Evolutionary conservation across 2,797 vertebrate genomes (phyloP), one percentile per base, ranked within the genome.

Genomic region (Florisuga fusca): DNA sequence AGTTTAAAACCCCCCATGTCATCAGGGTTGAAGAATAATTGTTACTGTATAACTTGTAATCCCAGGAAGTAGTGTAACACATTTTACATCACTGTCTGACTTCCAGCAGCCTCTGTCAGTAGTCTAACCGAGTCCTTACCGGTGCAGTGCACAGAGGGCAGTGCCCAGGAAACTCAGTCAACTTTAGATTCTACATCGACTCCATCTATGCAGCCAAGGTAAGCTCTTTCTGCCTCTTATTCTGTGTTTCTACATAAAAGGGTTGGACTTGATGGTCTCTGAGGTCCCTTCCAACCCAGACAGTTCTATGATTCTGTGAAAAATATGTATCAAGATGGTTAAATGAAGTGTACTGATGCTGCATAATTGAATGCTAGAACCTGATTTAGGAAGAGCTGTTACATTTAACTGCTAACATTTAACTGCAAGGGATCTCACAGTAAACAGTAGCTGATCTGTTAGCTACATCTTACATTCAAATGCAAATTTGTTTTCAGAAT

Each of bases 41-140:
- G 76, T 9, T 9, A 6, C 16, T 33, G 53, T 76, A 7, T 89
- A 74, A 73, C 7, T 85, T 50, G 46, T 71, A 64, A 27, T 84
- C 25, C 59, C n/a, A 23, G 59, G 83, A 94, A 84, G 67, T 5
- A 43, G 45, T 23, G 22, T 88, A 93, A 90, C 51, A 6, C 51
- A 2, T 91, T 91, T 93, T 79, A 59, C 66, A 26, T 19, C 62
- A 34, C 11, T 89, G 51, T 78, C 58, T 97, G 84, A 97, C 53
- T 98, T 97, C 41, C 97, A 97, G 98, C 96, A 95, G 69, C 98
- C 84, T 97, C 98, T 95, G 97, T 98, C 89, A 98, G 96, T 97
- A 98, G 98, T 91, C 97, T 98, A 96, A 97, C 97, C 33, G 98
- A 98, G 79, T 97, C 98, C 73, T 94, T 98, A 95, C 98, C 98